Evolutionary conservation across 1,140 invertebrate genomes (phyloP), one percentile per base, ranked within the genome.

Genomic region (Pseudomyrmex dendroicus): DNA sequence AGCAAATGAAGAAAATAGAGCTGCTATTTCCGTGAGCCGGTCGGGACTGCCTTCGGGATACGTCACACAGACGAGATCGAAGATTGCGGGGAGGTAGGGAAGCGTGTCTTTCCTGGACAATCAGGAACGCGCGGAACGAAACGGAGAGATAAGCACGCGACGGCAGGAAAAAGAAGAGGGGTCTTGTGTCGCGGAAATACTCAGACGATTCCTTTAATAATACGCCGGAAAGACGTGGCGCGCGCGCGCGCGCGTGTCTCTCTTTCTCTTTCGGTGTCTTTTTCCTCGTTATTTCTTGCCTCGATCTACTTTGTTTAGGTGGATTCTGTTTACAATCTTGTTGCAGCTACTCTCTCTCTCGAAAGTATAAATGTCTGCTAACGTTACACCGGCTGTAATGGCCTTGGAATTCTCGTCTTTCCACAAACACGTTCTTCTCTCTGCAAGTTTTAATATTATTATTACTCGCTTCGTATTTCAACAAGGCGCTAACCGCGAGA

Each of bases 201-300:
- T 80, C 76, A 70, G 54, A 76, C 61, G 76, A 72, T 80, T 80
- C 8, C 54, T 68, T 80, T 80, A 78, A 70, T 78, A 80, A 70
- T 50, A 68, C 66, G 44, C 54, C 46, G 76, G 12, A 57, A 13
- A 72, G 22, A 80, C 20, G 54, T 10, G 76, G 44, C 20, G 44
- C 48, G 76, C 15, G 20, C 12, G 35, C 35, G 20, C 13, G 20
- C 20, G 20, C 20, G 20, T 4, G 15, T 4, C 4, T 25, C 25
- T 25, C 25, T 25, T 25, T 25, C 25, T 35, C 44, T 52, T n/a
- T 25, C 12, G 50, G 46, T n/a, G 15, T 78, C 54, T 25, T 56
- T 46, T 54, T 54, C 7, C 48, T 76, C 15, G 76, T 78, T 80
- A 72, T 72, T 80, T n/a, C 54, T 13, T 15, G n/a, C 44, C 22